A percentile compares a stretch with the other conserved stretches of the same genome.
Conservation (phyloP, 2,113 vertebrate species). For the Nycticebus coucang region DNA sequence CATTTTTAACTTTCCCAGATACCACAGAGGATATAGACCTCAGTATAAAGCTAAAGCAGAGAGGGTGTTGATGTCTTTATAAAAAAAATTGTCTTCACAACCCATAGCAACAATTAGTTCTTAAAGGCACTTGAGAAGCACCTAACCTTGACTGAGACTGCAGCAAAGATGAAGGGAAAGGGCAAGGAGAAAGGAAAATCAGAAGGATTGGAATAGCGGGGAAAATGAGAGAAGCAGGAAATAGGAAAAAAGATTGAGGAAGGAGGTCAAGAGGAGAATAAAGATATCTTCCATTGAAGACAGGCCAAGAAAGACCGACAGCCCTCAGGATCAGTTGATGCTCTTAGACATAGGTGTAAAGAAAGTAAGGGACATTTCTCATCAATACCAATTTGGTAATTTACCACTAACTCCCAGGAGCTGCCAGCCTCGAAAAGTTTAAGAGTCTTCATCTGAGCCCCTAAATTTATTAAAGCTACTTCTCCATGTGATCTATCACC, state of each 20-base stretch:
- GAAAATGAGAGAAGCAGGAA: background rate
- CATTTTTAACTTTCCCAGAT: background rate
- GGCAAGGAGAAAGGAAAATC: background rate
- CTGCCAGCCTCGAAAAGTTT: background rate
- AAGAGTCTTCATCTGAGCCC: background rate
- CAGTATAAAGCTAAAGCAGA: background rate
- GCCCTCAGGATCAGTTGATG: background rate
- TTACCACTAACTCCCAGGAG: background rate
- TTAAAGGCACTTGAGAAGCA: background rate
- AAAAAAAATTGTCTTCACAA: background rate
- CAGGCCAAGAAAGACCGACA: background rate
- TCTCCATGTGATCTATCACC: background rate
- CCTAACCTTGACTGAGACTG: background rate
- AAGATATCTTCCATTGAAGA: background rate
- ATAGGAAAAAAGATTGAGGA: background rate
- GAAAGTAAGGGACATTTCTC: background rate
- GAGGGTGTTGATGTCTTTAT: background rate
- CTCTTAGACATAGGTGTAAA: background rate
- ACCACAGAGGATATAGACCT: background rate
- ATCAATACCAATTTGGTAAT: background rate
- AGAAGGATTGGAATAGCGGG: background rate
- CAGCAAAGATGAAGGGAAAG: background rate
- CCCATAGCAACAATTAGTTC: background rate
- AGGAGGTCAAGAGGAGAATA: background rate
- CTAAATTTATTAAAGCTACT: background rate